Conservation (phyloP, 1,140 invertebrate species). For the Drosophila trapezifrons region DNA sequence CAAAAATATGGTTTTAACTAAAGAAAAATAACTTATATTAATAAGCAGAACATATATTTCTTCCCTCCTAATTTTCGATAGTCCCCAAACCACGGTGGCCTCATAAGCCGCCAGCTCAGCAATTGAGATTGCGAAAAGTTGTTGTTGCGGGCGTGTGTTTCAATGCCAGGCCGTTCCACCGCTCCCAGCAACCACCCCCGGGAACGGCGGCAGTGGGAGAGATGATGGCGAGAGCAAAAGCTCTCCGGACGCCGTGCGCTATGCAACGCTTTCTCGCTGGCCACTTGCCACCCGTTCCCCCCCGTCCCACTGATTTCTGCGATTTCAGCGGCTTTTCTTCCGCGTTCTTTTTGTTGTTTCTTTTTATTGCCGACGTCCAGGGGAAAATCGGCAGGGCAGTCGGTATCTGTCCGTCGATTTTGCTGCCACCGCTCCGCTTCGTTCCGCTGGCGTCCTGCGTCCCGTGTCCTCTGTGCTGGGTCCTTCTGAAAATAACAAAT, state of each 20-base stretch:
- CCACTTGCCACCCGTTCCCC: conserved; percentile 16
- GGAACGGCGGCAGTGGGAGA: conserved; percentile 11
- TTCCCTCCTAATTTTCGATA: neutral
- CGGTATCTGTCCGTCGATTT: conserved; percentile 66
- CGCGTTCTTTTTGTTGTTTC: neutral
- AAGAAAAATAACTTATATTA: rapidly evolving
- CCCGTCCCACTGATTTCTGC: conserved; percentile 50
- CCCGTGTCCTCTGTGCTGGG: conserved; percentile 26
- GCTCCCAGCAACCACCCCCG: conserved; percentile 47
- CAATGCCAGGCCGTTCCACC: conserved; percentile 54
- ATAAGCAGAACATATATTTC: too few species aligned
- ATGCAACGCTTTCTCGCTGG: conserved; percentile 66
- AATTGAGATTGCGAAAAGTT: conserved; percentile 51
- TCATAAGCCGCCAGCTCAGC: conserved; percentile 44
- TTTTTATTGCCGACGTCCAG: conserved; percentile 13
- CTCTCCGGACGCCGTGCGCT: conserved; percentile 60
- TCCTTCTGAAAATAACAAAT: conserved; percentile 70
- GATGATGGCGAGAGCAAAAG: conserved; percentile 24
- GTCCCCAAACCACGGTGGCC: conserved; percentile 7
- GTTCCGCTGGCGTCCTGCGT: conserved; percentile 37
- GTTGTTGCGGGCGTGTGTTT: conserved; percentile 36
- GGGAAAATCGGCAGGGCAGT: conserved; percentile 26
- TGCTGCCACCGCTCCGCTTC: conserved; percentile 4
- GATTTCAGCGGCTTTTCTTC: conserved; percentile 12
- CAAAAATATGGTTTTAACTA: neutral